Percentiles rank a stretch among this genome's conserved stretches.
Evolutionary conservation across 2,888 invertebrate genomes (phyloP).

Genomic region (Oligia strigilis): DNA sequence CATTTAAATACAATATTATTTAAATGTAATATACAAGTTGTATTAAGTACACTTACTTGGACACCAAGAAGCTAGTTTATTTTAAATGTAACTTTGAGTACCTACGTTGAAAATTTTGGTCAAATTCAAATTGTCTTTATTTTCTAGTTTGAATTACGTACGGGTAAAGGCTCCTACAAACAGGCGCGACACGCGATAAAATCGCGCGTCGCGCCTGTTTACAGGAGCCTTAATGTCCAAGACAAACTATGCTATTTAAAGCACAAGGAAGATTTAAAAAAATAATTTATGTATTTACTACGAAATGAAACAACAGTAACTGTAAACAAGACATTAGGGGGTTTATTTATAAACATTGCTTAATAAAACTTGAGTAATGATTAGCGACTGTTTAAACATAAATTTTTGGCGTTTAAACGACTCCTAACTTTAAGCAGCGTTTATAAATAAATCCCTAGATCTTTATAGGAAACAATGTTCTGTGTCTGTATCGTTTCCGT

Average conservation of each 20-base stretch:
- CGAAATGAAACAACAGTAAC: neutral
- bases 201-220: no score
- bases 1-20: constrained; percentile 27
- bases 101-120: neutral
- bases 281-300: neutral
- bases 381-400: neutral
- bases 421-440: neutral
- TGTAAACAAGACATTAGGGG: neutral
- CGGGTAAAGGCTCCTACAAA: no score
- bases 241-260: neutral
- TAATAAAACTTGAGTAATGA: neutral
- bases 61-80: constrained; percentile 12
- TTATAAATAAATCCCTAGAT: neutral
- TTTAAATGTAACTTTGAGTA: neutral
- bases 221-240: neutral
- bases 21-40: constrained; percentile 34
- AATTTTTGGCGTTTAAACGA: neutral
- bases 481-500: constrained; percentile 8
- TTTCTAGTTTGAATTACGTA: no score
- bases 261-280: neutral
- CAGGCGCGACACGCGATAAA: no score
- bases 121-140: no score
- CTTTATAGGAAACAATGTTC: constrained; percentile 12
- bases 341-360: no score
- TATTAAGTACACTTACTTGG: neutral